Conservation (phyloP, 2,888 invertebrate species). For the Tetrapedia diversipes region DNA sequence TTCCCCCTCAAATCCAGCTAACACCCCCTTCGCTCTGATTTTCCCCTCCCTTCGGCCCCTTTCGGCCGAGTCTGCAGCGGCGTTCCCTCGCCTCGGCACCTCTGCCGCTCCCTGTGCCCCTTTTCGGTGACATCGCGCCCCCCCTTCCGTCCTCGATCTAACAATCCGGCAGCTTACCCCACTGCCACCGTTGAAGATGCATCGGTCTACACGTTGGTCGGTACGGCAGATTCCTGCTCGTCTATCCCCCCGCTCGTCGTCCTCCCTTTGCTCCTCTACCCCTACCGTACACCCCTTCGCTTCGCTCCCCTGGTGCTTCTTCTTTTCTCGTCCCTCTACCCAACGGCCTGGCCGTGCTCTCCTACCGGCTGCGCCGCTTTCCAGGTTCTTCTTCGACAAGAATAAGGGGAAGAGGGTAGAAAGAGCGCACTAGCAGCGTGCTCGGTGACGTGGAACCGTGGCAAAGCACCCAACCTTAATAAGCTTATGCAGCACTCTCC, state of each 20-base stretch:
- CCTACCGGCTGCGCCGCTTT: constrained; percentile 32
- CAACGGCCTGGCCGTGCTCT: constrained; percentile 13
- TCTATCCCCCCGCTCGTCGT: constrained; percentile 14
- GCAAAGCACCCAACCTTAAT: constrained; percentile 74
- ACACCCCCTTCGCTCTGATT: constrained; percentile 60
- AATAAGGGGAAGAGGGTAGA: constrained; percentile 41
- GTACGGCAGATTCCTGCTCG: constrained; percentile 48
- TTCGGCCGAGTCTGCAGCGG: constrained; percentile 50
- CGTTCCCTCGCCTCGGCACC: constrained; percentile 41
- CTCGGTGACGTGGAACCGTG: constrained; percentile 60
- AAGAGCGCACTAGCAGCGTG: constrained; percentile 46
- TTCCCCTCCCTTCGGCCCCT: constrained; percentile 33
- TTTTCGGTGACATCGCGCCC: constrained; percentile 56
- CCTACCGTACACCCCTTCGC: too few relatives aligned
- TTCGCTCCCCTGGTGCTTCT: background rate
- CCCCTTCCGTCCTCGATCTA: too few relatives aligned
- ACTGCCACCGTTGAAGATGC: constrained; percentile 47
- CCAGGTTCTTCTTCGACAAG: constrained; percentile 45
- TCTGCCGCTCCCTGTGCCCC: constrained; percentile 33
- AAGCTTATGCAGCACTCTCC: constrained; percentile 82
- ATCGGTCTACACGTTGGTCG: constrained; percentile 53
- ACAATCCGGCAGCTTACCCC: constrained; percentile 54
- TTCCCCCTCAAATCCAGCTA: constrained; percentile 53
- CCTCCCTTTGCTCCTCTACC: constrained; percentile 1
- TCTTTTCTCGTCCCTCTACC: constrained; percentile 18